A percentile compares a stretch with the other conserved stretches of the same genome.
Conservation (phyloP, 2,888 invertebrate species). For the Dryadula phaetusa region DNA sequence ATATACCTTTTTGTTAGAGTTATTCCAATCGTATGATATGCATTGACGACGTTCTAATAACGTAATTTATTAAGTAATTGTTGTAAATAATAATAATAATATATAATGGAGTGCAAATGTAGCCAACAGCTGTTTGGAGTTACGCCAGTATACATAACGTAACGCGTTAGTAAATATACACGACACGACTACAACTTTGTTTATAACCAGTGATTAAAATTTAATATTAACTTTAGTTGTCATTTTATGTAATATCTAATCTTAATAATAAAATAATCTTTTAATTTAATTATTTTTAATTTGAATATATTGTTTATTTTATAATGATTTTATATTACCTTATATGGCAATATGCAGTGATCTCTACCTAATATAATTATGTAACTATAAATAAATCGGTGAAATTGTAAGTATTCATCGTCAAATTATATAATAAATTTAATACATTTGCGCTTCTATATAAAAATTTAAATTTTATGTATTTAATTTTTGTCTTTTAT, state of each 20-base stretch:
- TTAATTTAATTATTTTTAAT: neutral
- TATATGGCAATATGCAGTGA: neutral
- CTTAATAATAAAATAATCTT: too few species aligned
- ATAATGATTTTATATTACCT: neutral
- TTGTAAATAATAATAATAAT: conserved; percentile 15
- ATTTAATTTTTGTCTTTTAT: neutral
- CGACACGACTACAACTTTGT: conserved; percentile 22
- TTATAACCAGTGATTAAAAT: conserved; percentile 16
- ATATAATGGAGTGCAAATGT: conserved; percentile 37
- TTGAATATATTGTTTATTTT: neutral
- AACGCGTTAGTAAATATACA: conserved; percentile 21
- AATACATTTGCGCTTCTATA: neutral
- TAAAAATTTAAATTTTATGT: neutral
- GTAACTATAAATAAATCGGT: neutral
- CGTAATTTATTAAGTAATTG: conserved; percentile 16
- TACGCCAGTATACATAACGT: conserved; percentile 41
- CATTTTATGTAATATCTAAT: neutral
- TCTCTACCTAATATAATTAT: conserved; percentile 5
- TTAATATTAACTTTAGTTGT: conserved; percentile 3
- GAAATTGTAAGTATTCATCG: conserved; percentile 10
- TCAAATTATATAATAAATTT: conserved; percentile 1
- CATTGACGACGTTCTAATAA: neutral
- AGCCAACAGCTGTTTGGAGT: conserved; percentile 50
- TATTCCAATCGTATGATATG: neutral
- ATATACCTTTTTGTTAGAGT: neutral